Base-by-base conservation (phyloP, 2,888 invertebrate genomes). In the Embidobia sp. region DNA sequence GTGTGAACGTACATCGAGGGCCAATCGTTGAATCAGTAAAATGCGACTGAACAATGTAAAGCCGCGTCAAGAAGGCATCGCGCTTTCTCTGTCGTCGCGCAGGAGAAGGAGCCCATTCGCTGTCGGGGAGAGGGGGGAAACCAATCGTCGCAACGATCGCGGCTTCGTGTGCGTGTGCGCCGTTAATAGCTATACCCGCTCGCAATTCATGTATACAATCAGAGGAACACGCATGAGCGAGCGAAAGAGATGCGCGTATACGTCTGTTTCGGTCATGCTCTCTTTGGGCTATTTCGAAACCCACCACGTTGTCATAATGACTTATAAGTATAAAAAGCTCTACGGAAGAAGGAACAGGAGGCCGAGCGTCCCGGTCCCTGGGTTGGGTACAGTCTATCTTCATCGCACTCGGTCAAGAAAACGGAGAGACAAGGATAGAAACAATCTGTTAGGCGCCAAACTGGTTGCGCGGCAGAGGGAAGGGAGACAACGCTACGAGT, bases 91-190 rank as follows among this genome's bases (percentile, higher is more conserved):
- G 18, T 40, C 57, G 6, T 5, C 5, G 5, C 16, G 5, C 7
- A 11, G 27, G n/a, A 67, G 49, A 49, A 27, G 40, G 49, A 31
- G 55, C n/a, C n/a, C n/a, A n/a, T n/a, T n/a, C 63, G 29, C 29
- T 29, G 29, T 40, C 40, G 15, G 33, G 35, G 18, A 64, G 49
- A 51, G 37, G 42, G 51, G 85, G 85, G 83, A 87, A 85, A 89
- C 89, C 89, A 89, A 89, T 89, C 88, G 87, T 87, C 85, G 88
- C 83, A 76, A 81, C 79, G 79, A 69, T 57, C 29, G 22, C 53
- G 22, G 29, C 67, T 63, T 44, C 19, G 53, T 72, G 78, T 76
- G 69, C 73, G 73, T 57, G 69, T 44, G 44, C 59, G 72, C 61
- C 31, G 61, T 46, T 69, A 49, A 69, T 51, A 59, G 51, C 46